Conservation (phyloP, 2,888 invertebrate genomes). For the Phaonia tiefii region DNA sequence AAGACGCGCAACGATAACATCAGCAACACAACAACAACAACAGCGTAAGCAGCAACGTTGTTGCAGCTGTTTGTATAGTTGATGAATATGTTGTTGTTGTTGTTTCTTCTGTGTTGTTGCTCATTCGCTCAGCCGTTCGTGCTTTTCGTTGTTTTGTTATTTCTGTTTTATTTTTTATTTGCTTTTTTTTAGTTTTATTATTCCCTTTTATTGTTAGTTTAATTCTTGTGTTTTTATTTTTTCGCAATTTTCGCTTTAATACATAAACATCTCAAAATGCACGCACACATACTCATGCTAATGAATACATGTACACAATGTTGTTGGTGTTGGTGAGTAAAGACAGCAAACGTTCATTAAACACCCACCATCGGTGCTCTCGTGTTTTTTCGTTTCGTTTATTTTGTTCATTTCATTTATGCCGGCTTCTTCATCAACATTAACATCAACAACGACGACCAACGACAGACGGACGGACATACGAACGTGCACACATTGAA, state of each 20-base stretch:
- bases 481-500: conserved; percentile 37
- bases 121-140: conserved; percentile 32
- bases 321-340: conserved; percentile 38
- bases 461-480: conserved; percentile 20
- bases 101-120: conserved; percentile 32
- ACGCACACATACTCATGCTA: conserved; percentile 17
- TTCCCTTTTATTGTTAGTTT: conserved; percentile 60
- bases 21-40: conserved; percentile 48
- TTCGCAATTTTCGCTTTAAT: conserved; percentile 70
- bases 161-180: conserved; percentile 65
- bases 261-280: conserved; percentile 39
- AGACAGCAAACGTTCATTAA: conserved; percentile 33
- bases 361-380: conserved; percentile 72
- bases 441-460: conserved; percentile 60
- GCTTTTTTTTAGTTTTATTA: conserved; percentile 41
- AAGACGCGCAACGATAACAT: conserved; percentile 24
- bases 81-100: no score
- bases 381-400: conserved; percentile 49
- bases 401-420: conserved; percentile 73
- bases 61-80: conserved; percentile 58
- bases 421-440: conserved; percentile 75
- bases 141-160: conserved; percentile 48
- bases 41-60: conserved; percentile 33
- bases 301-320: not conserved
- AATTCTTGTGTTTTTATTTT: conserved; percentile 49